These are phyloP conservation scores for Ceyx cyanopectus DNA, from an alignment of 2,113 vertebrate species.

Conservation along the genomic window DNA sequence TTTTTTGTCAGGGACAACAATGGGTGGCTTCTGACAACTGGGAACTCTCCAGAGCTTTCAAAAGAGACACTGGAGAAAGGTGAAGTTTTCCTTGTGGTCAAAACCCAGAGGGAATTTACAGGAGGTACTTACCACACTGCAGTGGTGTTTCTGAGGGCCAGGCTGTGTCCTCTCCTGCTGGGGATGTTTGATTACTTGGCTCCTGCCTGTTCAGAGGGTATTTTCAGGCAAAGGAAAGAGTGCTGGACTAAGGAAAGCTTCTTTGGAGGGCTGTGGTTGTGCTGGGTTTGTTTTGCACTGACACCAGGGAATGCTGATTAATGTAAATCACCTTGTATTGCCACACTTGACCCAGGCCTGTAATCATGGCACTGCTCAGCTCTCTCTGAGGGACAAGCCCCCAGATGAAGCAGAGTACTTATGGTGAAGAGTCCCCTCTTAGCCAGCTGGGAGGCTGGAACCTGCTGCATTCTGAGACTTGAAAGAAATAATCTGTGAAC, in stretches of 20 bases:
- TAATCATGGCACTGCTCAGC: constrained; percentile 44
- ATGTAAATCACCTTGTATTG: constrained; percentile 29
- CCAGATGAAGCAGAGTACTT: constrained; percentile 15
- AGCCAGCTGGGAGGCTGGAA: constrained; percentile 38
- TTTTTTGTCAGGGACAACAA: background rate
- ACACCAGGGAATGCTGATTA: constrained; percentile 33
- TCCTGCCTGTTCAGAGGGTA: background rate
- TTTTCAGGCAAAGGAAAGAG: background rate
- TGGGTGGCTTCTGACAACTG: background rate
- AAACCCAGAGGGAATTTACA: background rate
- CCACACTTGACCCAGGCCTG: constrained; percentile 40
- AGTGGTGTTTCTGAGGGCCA: background rate
- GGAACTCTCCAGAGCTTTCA: background rate
- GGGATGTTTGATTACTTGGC: background rate
- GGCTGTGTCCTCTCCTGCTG: background rate
- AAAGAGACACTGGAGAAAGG: background rate
- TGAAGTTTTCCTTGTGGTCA: background rate
- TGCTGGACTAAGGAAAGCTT: background rate
- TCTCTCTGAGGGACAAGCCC: constrained; percentile 32
- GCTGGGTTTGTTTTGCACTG: constrained; percentile 20
- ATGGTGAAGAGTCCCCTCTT: background rate
- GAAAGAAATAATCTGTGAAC: background rate
- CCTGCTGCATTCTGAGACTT: constrained; percentile 29
- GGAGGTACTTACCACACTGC: background rate
- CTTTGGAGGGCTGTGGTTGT: background rate